Evolutionary conservation across 2,113 vertebrate genomes (phyloP), one percentile per base, ranked within the genome.

Genomic region (Centropristis striata): DNA sequence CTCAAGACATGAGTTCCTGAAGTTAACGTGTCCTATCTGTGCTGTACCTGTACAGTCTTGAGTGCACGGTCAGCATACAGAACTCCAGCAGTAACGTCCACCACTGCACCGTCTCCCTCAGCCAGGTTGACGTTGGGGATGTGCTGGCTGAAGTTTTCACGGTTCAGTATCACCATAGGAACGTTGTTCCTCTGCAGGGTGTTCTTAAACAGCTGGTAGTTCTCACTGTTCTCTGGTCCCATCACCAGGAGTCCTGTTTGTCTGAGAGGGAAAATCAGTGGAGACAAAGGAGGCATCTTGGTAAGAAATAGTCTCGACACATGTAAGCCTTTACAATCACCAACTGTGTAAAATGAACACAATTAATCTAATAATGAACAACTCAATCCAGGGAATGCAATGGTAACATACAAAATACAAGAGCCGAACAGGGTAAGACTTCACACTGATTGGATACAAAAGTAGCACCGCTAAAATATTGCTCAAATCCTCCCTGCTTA

Each of bases 61-160:
- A 99, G 95, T 0, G 96, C 96, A n/a, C 96, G 95, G 75, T 97
- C 95, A 0, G 98, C 98, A 0, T 92, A 96, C 83, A 99, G 92
- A 67, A 98, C 86, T 10, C 98, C 98, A 0, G 92, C 97, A 0
- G 87, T 94, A 37, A 27, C 49, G 1, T 99, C 98, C 53, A 96
- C 58, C 49, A 98, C 0, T 0, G 96, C 97, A 47, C 72, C 93
- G 21, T 97, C 91, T 1, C 95, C 96, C 0, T 79, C 11, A 0
- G 78, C 23, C 51, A 96, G 73, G 9, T 0, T 83, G 44, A 98
- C 84, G n/a, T 95, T 88, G 0, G 97, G 96, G 75, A 97, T 97
- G 57, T 75, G 81, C 58, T 76, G 84, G 50, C 85, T 94, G 90
- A 97, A 92, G 2, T 90, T 86, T 0, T 86, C 36, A 0, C 57